phyloP scores from a whole-genome alignment of 37 sponge, comb jelly and placozoan genomes.

The Crambe crambe region DNA sequence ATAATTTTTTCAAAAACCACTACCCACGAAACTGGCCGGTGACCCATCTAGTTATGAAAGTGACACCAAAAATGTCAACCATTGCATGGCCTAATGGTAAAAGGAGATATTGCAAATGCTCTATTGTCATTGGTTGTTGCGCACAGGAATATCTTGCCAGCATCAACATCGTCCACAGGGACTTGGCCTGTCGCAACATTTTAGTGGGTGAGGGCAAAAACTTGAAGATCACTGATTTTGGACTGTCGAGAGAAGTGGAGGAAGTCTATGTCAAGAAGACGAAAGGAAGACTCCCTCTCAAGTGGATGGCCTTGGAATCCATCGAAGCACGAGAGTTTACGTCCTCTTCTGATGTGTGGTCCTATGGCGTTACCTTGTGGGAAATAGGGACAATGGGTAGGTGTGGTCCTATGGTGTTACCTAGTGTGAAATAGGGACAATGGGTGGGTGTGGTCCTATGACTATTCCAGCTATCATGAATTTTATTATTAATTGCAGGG shows the following conservation, averaged over 20 bases:
- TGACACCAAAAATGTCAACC: too few species aligned
- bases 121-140: too few species aligned
- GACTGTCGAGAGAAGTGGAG: constrained; percentile 59
- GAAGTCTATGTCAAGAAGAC: constrained; percentile 75
- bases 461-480: too few species aligned
- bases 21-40: too few species aligned
- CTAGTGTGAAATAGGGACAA: constrained; percentile 74
- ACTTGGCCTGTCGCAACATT: constrained; percentile 83
- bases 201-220: constrained; percentile 69
- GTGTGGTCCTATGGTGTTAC: constrained; percentile 84
- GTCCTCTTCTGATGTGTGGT: constrained; percentile 77
- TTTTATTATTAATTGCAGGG: constrained; percentile 24
- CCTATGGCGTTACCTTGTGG: constrained; percentile 75
- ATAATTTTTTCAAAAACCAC: too few species aligned
- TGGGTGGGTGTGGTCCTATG: too few species aligned
- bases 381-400: constrained; percentile 80
- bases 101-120: too few species aligned
- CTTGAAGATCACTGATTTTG: constrained; percentile 85
- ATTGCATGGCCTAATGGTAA: too few species aligned
- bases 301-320: constrained; percentile 86
- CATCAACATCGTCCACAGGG: constrained; percentile 74
- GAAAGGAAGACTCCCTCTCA: constrained; percentile 58
- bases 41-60: too few species aligned
- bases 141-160: constrained; percentile 70
- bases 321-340: constrained; percentile 76